Evolutionary conservation across 2,797 vertebrate genomes (phyloP).

Genomic region (Gallinago solitaria): DNA sequence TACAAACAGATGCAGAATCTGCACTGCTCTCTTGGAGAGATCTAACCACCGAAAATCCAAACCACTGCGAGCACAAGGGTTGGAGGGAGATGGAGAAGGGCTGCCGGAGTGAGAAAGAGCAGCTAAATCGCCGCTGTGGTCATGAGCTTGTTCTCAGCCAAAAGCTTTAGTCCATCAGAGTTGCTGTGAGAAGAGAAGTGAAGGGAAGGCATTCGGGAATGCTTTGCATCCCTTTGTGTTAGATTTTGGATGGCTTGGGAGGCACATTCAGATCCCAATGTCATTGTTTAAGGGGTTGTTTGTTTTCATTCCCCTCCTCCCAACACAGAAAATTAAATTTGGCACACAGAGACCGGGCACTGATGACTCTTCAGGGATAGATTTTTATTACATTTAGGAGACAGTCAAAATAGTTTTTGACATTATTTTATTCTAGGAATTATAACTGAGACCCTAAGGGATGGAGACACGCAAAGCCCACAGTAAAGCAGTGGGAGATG

Average conservation of each 20-base stretch:
- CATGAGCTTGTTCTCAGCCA: not conserved
- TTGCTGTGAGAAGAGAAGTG: not conserved
- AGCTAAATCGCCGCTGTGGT: not conserved
- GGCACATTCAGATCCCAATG: conserved; percentile 31
- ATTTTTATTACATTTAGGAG: conserved; percentile 57
- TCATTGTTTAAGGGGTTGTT: conserved; percentile 39
- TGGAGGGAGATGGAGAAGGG: not conserved
- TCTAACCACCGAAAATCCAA: not conserved
- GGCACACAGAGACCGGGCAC: not conserved
- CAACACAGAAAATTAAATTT: conserved; percentile 33
- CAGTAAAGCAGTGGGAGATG: conserved; percentile 26
- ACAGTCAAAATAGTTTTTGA: conserved; percentile 50
- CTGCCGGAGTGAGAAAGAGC: not conserved
- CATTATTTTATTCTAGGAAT: conserved; percentile 62
- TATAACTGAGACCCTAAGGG: conserved; percentile 33
- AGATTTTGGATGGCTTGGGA: conserved; percentile 3
- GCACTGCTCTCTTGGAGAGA: not conserved
- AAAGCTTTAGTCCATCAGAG: not conserved
- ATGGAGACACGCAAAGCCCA: conserved; percentile 14
- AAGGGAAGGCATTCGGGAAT: conserved; percentile 44
- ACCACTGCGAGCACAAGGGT: not conserved
- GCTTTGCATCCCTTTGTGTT: conserved; percentile 37
- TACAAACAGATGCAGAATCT: not conserved
- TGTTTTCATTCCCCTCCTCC: conserved; percentile 50
- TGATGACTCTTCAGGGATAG: conserved; percentile 59